phyloP scores from a whole-genome alignment of 2,113 vertebrate species.

The Eudorcas thomsonii region DNA sequence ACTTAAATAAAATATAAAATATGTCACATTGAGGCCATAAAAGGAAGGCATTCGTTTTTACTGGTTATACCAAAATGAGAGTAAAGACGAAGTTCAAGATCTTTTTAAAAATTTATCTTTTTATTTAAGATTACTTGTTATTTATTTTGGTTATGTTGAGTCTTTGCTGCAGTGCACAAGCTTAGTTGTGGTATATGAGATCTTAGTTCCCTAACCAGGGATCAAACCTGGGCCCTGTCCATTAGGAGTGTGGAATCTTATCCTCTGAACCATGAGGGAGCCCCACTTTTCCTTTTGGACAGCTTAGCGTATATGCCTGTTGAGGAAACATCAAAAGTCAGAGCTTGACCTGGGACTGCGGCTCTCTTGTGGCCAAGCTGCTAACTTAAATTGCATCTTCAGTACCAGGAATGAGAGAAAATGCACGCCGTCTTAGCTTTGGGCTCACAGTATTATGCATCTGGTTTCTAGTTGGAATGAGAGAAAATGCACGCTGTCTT shows the following conservation, averaged over 20 bases:
- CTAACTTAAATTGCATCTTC: too few species aligned
- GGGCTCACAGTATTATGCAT: background rate
- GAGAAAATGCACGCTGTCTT: background rate
- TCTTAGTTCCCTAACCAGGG: background rate
- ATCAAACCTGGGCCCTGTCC: background rate
- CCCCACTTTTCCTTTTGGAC: background rate
- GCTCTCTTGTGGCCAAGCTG: background rate
- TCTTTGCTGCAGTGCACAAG: background rate
- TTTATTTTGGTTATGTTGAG: background rate
- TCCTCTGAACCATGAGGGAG: background rate
- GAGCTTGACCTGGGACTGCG: background rate
- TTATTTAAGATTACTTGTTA: background rate
- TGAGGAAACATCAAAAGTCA: background rate
- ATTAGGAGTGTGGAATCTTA: background rate
- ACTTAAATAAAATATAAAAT: background rate
- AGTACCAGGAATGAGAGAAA: background rate
- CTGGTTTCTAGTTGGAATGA: too few species aligned
- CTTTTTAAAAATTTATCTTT: background rate
- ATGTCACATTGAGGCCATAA: background rate
- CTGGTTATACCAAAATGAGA: background rate
- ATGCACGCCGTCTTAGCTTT: accelerated
- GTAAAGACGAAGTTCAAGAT: background rate
- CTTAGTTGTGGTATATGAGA: background rate
- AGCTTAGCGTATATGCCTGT: background rate
- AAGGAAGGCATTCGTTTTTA: background rate